These are phyloP conservation scores for Crotalus helleri DNA, from an alignment of 2,113 vertebrate species.

Conservation along the genomic window DNA sequence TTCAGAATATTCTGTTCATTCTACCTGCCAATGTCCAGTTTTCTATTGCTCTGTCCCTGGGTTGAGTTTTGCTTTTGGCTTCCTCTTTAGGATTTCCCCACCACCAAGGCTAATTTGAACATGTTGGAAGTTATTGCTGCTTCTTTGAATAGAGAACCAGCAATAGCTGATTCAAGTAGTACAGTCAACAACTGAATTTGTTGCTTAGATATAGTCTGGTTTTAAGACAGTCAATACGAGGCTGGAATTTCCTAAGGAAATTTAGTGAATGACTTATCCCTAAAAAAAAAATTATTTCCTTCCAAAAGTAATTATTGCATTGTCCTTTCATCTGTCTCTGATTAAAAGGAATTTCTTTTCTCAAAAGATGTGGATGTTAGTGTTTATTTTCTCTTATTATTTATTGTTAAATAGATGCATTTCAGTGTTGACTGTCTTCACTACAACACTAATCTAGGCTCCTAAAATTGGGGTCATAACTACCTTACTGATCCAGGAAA, in stretches of 20 bases:
- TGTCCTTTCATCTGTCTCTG: neutral
- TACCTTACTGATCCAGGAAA: neutral
- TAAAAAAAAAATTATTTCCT: neutral
- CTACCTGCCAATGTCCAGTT: neutral
- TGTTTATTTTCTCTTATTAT: neutral
- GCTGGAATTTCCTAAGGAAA: neutral
- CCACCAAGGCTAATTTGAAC: neutral
- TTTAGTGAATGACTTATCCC: neutral
- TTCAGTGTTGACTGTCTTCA: neutral
- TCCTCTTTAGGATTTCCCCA: neutral
- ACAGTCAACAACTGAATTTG: neutral
- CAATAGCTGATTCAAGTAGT: neutral
- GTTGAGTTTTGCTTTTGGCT: neutral
- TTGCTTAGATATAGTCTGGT: neutral
- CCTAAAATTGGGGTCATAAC: neutral
- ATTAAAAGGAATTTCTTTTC: neutral
- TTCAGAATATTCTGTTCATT: neutral
- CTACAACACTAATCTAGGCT: neutral
- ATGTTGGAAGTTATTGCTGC: neutral
- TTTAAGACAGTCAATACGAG: neutral
- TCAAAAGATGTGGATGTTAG: neutral
- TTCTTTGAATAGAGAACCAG: neutral
- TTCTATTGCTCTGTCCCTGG: neutral
- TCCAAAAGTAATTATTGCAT: neutral
- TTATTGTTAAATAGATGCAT: neutral